Conservation (phyloP, 92 coral and sea anemone genomes). For the Phymanthus crucifer region DNA sequence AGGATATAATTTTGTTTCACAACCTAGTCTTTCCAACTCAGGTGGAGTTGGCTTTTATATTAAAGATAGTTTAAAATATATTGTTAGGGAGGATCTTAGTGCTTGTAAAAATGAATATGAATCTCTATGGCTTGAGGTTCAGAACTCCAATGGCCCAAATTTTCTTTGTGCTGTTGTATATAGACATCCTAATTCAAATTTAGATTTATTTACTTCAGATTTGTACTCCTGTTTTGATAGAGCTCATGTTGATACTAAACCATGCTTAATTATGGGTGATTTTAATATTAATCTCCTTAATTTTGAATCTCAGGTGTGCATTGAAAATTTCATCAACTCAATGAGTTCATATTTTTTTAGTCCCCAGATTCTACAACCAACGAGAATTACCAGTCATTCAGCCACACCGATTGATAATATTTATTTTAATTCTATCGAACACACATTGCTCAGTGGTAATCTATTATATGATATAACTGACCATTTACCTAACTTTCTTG, state of each 20-base stretch:
- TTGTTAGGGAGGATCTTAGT: background rate
- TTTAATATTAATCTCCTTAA: background rate
- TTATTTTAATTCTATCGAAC: too few species aligned
- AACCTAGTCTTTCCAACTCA: constrained; percentile 14
- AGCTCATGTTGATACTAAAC: background rate
- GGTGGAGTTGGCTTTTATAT: constrained; percentile 29
- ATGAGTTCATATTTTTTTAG: background rate
- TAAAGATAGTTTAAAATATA: constrained; percentile 6
- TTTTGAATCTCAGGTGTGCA: background rate
- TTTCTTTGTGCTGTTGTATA: background rate
- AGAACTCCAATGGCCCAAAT: background rate
- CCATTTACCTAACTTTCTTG: too few species aligned
- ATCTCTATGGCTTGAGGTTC: background rate
- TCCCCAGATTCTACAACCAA: background rate
- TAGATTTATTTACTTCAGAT: background rate
- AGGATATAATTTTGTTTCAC: constrained; percentile 16
- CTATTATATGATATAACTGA: too few species aligned
- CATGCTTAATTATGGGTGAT: background rate
- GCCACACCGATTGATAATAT: too few species aligned
- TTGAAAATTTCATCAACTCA: too few species aligned
- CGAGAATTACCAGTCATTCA: too few species aligned
- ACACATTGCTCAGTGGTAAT: too few species aligned
- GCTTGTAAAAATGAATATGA: background rate
- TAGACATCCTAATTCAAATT: background rate
- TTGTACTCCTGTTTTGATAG: background rate